Conservation (phyloP, 2,888 invertebrate species). For the Himalopsyche kuldschensis region DNA sequence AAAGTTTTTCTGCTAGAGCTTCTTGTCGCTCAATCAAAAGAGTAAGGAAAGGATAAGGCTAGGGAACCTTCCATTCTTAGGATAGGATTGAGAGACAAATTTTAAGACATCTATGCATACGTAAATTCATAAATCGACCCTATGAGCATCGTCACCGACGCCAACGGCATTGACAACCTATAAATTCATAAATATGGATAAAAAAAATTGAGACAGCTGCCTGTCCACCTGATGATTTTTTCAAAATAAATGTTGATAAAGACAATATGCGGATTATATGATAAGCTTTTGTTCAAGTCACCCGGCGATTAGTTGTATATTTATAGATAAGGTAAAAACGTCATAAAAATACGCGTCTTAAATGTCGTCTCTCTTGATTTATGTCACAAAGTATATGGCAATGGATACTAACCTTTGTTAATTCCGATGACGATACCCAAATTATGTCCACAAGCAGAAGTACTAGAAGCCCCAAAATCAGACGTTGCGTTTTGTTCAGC, state of each 20-base stretch:
- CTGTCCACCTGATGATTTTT: background rate
- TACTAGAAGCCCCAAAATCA: slow-evolving; percentile 83
- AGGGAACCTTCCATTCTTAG: too few species aligned
- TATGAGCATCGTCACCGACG: too few species aligned
- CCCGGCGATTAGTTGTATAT: background rate
- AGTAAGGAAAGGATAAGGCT: too few species aligned
- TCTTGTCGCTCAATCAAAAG: too few species aligned
- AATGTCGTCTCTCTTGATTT: too few species aligned
- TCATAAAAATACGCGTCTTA: too few species aligned
- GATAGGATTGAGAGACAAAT: too few species aligned
- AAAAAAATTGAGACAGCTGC: background rate
- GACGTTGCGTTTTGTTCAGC: slow-evolving; percentile 69
- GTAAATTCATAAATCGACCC: too few species aligned
- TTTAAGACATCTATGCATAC: too few species aligned
- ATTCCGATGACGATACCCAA: slow-evolving; percentile 94
- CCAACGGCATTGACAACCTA: too few species aligned
- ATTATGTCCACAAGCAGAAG: slow-evolving; percentile 89
- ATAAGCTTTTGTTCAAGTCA: background rate
- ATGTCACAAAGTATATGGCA: background rate
- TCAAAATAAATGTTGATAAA: background rate
- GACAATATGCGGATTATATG: background rate
- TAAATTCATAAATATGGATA: background rate
- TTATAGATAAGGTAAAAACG: too few species aligned
- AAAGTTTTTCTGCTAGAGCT: too few species aligned
- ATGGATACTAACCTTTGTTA: slow-evolving; percentile 77